These are phyloP conservation scores for Magallana ariakensis DNA, from an alignment of 1,140 invertebrate genomes.

Conservation along the genomic window DNA sequence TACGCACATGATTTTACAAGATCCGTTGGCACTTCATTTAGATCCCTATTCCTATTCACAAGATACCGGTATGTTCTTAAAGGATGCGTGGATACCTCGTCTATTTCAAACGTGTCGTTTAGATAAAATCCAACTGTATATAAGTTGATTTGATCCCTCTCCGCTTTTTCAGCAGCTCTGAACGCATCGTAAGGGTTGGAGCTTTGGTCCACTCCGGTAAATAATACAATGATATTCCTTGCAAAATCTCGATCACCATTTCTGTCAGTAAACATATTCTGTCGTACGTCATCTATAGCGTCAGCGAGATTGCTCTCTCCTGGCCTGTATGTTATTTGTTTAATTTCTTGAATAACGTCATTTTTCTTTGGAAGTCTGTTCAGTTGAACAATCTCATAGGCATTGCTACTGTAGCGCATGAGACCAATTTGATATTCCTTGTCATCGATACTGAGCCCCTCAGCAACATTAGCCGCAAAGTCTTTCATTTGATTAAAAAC, in stretches of 20 bases:
- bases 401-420: constrained; percentile 67
- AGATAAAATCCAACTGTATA: constrained; percentile 70
- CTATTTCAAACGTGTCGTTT: constrained; percentile 64
- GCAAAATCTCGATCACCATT: too few species aligned
- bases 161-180: constrained; percentile 65
- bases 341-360: constrained; percentile 60
- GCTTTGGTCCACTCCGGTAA: too few species aligned
- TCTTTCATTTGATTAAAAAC: too few species aligned
- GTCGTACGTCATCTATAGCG: too few species aligned
- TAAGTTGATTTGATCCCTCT: constrained; percentile 62
- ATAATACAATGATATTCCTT: too few species aligned
- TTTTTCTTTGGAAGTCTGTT: constrained; percentile 63
- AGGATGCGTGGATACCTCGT: constrained; percentile 67
- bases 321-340: constrained; percentile 53
- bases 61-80: constrained; percentile 57
- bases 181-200: too few species aligned
- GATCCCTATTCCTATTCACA: constrained; percentile 1
- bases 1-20: background rate
- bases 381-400: constrained; percentile 69
- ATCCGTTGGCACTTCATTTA: background rate
- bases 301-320: constrained; percentile 67
- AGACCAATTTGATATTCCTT: constrained; percentile 70
- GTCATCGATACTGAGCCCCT: too few species aligned
- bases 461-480: too few species aligned
- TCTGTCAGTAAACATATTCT: too few species aligned